Conservation (phyloP, 2,888 invertebrate species). For the Apotomis betuletana region DNA sequence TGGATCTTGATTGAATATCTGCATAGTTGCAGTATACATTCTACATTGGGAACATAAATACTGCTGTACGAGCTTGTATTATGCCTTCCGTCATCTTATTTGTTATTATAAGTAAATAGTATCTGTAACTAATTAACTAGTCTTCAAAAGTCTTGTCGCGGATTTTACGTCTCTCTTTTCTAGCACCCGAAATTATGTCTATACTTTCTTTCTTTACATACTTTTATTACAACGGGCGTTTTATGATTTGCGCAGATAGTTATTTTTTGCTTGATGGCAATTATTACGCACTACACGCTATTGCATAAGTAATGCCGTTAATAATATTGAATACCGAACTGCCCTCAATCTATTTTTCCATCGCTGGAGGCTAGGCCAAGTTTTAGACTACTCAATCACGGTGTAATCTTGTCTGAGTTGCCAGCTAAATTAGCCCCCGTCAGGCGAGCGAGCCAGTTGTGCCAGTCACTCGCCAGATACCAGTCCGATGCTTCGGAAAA, state of each 20-base stretch:
- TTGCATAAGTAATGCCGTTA: background rate
- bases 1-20: background rate
- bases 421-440: constrained; percentile 4
- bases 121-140: no score
- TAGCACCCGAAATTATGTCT: no score
- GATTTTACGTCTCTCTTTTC: no score
- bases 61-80: no score
- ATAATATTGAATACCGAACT: background rate
- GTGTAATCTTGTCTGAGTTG: constrained; percentile 13
- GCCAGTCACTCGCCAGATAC: background rate
- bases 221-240: background rate
- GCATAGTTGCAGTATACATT: background rate
- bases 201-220: no score
- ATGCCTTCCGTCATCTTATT: no score
- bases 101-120: no score
- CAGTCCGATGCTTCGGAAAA: background rate
- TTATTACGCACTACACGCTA: background rate
- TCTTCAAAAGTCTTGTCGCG: no score
- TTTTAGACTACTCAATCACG: constrained; percentile 11
- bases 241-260: no score
- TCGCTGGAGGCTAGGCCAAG: background rate
- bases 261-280: no score
- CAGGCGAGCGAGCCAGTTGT: background rate
- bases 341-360: background rate
- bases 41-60: no score